Evolutionary conservation across 2,888 invertebrate genomes (phyloP), one percentile per base, ranked within the genome.

Genomic region (Antitype chi): DNA sequence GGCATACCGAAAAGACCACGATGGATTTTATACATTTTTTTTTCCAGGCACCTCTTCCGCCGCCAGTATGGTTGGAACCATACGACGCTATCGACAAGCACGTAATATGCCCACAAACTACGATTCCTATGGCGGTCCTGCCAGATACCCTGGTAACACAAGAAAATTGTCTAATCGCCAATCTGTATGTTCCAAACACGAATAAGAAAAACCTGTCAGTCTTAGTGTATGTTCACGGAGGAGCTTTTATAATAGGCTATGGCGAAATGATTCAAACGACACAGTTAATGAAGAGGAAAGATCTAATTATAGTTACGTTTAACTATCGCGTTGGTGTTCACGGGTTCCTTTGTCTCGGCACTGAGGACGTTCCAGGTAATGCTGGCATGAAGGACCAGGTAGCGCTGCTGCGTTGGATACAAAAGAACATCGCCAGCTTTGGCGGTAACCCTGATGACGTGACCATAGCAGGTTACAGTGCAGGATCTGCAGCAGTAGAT

Each of bases 301-400:
- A 79, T 57, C 4, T 76, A 7, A 79, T 93, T 0, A 92, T 93
- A 1, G 93, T 93, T 5, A 69, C 69, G 0, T 76, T 76, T 2
- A 76, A 76, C 20, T 76, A 76, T 2, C 76, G 76, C n/a, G 0
- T 76, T 1, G 28, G 80, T 0, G 38, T 76, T 59, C 79, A 76
- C 0, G 76, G 76, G 6, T 76, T 76, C 43, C 80, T 76, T 4
- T 76, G 76, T 59, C 80, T 76, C 13, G 76, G 76, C n/a, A 76
- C 76, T 1, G 76, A 89, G 38, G 88, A 88, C 63, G 86, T 66
- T 0, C 94, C 94, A 1, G 94, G 94, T 0, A 94, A 94, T 70
- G 94, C 94, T 17, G 94, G 94, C 0, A 85, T 94, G 86, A 94
- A 94, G 78, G 94, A 94, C 53, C 93, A 93, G 74, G 86, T 94